A percentile compares a stretch with the other conserved stretches of the same genome.
Conservation (phyloP, 1,140 invertebrate species). For the Formica selysi region DNA sequence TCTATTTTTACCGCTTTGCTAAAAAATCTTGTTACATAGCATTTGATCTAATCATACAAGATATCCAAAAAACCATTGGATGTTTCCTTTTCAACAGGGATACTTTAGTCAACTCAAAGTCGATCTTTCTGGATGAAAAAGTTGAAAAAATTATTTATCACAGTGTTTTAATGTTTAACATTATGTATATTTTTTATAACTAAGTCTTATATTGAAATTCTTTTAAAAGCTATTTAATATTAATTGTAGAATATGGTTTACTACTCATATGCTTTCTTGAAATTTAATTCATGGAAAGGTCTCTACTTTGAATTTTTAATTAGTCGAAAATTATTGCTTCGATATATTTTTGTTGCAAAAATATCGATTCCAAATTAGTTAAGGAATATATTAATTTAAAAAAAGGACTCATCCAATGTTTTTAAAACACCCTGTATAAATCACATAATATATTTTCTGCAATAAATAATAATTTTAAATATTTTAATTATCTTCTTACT, state of each 20-base stretch:
- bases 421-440: constrained; percentile 13
- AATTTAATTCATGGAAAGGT: not conserved
- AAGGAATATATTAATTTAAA: not conserved
- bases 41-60: not conserved
- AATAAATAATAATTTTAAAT: not conserved
- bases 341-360: not conserved
- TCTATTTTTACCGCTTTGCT: constrained; percentile 8
- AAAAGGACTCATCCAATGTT: constrained; percentile 14
- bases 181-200: not conserved
- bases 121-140: not conserved
- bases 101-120: constrained; percentile 1
- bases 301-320: not conserved
- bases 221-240: not conserved
- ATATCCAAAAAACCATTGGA: not conserved
- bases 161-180: not conserved
- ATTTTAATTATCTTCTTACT: constrained; percentile 31
- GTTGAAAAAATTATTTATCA: not conserved
- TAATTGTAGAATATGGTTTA: not conserved
- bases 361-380: not conserved
- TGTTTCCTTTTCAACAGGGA: not conserved
- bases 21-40: constrained; percentile 16
- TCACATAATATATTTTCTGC: not conserved
- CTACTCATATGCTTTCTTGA: not conserved
- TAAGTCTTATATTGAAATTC: not conserved
- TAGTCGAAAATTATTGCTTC: not conserved